These are phyloP conservation scores for Notocelia uddmanniana DNA, from an alignment of 2,888 invertebrate genomes.

Conservation along the genomic window DNA sequence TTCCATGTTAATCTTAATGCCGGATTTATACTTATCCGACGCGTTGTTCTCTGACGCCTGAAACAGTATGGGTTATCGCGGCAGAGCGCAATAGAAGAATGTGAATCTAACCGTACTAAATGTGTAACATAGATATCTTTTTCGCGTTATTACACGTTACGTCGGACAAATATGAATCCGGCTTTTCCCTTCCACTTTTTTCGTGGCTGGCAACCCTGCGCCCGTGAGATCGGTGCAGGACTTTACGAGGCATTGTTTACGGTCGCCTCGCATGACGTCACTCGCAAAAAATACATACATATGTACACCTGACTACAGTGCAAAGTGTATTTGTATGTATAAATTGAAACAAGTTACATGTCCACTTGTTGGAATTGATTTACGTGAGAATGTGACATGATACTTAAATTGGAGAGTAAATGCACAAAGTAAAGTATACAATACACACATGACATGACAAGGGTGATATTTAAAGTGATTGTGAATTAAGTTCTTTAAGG, in stretches of 20 bases:
- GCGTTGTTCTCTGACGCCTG: too few species aligned
- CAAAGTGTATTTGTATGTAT: constrained; percentile 8
- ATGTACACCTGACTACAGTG: not conserved
- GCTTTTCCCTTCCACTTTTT: not conserved
- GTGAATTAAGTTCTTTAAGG: too few species aligned
- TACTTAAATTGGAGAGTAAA: not conserved
- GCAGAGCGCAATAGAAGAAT: too few species aligned
- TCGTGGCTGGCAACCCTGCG: constrained; percentile 28
- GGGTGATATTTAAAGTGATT: too few species aligned
- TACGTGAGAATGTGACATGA: constrained; percentile 17
- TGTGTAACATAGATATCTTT: too few species aligned
- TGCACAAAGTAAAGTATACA: not conserved
- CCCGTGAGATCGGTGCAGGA: constrained; percentile 38
- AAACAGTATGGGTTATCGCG: too few species aligned
- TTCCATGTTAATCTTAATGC: too few species aligned
- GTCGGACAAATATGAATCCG: too few species aligned
- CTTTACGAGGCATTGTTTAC: constrained; percentile 59
- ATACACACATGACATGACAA: too few species aligned
- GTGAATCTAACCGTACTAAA: too few species aligned
- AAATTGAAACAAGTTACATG: constrained; percentile 6
- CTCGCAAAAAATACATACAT: constrained; percentile 31
- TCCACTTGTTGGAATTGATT: constrained; percentile 12
- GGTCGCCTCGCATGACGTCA: constrained; percentile 48
- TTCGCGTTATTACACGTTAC: too few species aligned
- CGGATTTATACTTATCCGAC: too few species aligned